Percentiles rank a stretch among this genome's conserved stretches.
Conservation (phyloP, 2,888 invertebrate genomes). For the Trachelus tabidus region DNA sequence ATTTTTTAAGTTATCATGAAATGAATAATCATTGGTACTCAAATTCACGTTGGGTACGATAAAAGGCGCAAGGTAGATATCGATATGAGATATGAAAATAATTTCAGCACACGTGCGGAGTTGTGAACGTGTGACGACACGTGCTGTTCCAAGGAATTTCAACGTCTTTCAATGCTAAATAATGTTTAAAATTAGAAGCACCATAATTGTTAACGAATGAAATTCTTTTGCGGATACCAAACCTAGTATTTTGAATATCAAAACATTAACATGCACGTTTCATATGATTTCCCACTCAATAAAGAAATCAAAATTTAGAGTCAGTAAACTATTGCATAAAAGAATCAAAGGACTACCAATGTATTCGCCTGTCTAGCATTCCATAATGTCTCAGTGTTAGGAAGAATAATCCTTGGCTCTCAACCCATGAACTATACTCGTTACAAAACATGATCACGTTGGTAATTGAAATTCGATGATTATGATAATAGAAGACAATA, state of each 20-base stretch:
- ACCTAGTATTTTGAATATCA: neutral
- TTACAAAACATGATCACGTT: neutral
- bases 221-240: neutral
- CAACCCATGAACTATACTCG: neutral
- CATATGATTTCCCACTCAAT: neutral
- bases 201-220: neutral
- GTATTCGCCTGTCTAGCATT: neutral
- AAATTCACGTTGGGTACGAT: neutral
- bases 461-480: neutral
- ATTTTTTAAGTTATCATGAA: neutral
- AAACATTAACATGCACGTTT: neutral
- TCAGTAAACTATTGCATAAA: neutral
- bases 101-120: too few species aligned
- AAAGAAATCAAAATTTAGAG: neutral
- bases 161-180: constrained; percentile 7
- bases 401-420: neutral
- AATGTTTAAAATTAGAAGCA: constrained; percentile 9
- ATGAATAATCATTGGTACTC: neutral
- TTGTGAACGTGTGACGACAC: too few species aligned
- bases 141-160: too few species aligned
- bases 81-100: too few species aligned
- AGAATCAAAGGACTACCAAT: neutral
- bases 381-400: neutral
- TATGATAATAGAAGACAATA: neutral
- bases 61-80: too few species aligned